Conservation (phyloP, 2,113 vertebrate genomes). For the Pseudorectes ferrugineus region DNA sequence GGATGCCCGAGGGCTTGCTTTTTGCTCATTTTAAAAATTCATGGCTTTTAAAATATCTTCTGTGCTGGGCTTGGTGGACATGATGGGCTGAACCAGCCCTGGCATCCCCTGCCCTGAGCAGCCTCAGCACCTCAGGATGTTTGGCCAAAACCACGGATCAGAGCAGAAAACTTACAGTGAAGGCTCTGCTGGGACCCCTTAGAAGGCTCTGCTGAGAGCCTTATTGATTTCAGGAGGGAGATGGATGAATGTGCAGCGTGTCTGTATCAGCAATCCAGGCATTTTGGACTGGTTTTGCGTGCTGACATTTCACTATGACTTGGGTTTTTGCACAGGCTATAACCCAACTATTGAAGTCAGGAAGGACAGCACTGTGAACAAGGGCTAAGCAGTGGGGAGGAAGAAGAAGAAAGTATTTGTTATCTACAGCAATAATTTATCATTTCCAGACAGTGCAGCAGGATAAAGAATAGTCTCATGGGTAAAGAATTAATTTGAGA, state of each 20-base stretch:
- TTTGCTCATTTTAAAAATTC: conserved; percentile 37
- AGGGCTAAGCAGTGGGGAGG: background rate
- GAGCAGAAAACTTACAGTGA: background rate
- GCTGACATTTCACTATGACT: background rate
- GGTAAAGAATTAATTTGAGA: conserved; percentile 5
- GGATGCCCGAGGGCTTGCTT: background rate
- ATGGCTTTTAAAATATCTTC: background rate
- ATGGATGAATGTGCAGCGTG: background rate
- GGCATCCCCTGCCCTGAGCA: background rate
- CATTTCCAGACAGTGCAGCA: background rate
- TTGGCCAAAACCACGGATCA: rapidly evolving
- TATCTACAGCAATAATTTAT: conserved; percentile 17
- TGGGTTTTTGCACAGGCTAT: background rate
- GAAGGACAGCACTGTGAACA: background rate
- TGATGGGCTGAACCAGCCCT: background rate
- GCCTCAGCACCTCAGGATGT: background rate
- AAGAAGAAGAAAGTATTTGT: background rate
- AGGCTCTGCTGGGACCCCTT: background rate
- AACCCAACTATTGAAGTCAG: background rate
- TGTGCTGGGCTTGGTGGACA: background rate
- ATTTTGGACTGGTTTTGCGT: background rate
- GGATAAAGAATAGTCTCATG: conserved; percentile 13
- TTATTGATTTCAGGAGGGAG: background rate
- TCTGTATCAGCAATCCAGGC: background rate
- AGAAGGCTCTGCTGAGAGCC: background rate